Percentiles rank a stretch among this genome's conserved stretches.
These are phyloP conservation scores for Enteromius afrohamiltoni DNA, from an alignment of 2,797 vertebrate species.

Conservation along the genomic window DNA sequence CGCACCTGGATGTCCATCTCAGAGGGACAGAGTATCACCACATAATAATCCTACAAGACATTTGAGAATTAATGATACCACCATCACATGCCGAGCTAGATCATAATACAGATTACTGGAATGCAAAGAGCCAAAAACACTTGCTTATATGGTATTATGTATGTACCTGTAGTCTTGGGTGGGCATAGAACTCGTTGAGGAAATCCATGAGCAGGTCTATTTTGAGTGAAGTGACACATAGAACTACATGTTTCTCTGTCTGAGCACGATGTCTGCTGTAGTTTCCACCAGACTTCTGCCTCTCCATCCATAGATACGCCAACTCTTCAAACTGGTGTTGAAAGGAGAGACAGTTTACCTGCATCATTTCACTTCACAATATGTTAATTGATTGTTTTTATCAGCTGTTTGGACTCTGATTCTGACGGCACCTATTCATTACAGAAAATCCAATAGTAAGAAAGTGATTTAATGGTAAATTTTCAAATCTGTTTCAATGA, in stretches of 20 bases:
- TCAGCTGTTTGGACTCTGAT: background rate
- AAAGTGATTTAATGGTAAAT: background rate
- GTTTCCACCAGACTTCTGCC: slow-evolving; percentile 85
- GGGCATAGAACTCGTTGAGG: slow-evolving; percentile 87
- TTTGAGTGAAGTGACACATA: slow-evolving; percentile 86
- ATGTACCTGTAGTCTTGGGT: slow-evolving; percentile 82
- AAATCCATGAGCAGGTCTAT: slow-evolving; percentile 88
- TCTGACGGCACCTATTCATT: background rate
- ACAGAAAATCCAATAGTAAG: background rate
- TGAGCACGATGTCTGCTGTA: slow-evolving; percentile 86
- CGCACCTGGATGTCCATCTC: slow-evolving; percentile 86
- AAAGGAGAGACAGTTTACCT: background rate
- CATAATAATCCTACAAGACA: slow-evolving; percentile 81
- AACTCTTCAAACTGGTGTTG: slow-evolving; percentile 82
- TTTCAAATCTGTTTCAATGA: background rate
- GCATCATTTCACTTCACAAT: background rate
- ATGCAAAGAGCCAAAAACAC: background rate
- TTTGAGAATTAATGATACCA: background rate
- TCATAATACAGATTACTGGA: background rate
- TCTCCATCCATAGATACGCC: slow-evolving; percentile 86
- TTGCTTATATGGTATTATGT: background rate
- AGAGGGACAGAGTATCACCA: slow-evolving; percentile 86
- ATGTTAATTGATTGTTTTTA: background rate
- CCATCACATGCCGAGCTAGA: background rate
- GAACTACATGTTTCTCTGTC: slow-evolving; percentile 85